Evolutionary conservation across 1,140 invertebrate genomes (phyloP), one percentile per base, ranked within the genome.

Genomic region (Pseudachorutes palmiensis): DNA sequence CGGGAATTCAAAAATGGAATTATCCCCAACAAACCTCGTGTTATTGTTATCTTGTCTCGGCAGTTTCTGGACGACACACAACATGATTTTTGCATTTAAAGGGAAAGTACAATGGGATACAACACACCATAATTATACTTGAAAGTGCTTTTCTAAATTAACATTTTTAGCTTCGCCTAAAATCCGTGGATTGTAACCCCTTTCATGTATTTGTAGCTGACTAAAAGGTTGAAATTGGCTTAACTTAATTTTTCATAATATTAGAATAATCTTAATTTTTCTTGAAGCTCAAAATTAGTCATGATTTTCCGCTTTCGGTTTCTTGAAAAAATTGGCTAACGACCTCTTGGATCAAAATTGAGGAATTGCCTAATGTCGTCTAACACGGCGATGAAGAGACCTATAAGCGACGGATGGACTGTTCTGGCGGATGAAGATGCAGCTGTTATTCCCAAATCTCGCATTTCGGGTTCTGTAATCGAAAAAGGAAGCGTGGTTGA

Each of bases 401-500:
- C 62, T 64, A 62, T 58, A 65, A 62, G 24, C 32, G 67, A 65
- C 55, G 70, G 70, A 71, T 68, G 67, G 62, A 71, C 57, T 68
- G 66, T 48, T 45, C 32, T 33, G 49, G 70, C 70, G 24, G 60
- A 62, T 16, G 70, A 72, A 41, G 67, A 41, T 29, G 70, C 67
- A 31, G 70, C 67, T 22, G 70, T 69, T 26, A 72, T 72, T 36
- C 65, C 31, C 63, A 72, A 51, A 61, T 70, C 68, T 36, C 71
- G 65, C 14, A 70, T 57, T 63, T 72, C 71, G 16, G 71, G 71
- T 57, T 70, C 71, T 72, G 49, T 16, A 70, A 70, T 30, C 14
- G 14, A 3, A 62, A 29, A 32, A 70, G 55, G n/a, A 19, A n/a
- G n/a, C n/a, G n/a, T n/a, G n/a, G n/a, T n/a, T n/a, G n/a, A n/a